Conservation (phyloP, 1,140 invertebrate species). For the Lepidurus arcticus region DNA sequence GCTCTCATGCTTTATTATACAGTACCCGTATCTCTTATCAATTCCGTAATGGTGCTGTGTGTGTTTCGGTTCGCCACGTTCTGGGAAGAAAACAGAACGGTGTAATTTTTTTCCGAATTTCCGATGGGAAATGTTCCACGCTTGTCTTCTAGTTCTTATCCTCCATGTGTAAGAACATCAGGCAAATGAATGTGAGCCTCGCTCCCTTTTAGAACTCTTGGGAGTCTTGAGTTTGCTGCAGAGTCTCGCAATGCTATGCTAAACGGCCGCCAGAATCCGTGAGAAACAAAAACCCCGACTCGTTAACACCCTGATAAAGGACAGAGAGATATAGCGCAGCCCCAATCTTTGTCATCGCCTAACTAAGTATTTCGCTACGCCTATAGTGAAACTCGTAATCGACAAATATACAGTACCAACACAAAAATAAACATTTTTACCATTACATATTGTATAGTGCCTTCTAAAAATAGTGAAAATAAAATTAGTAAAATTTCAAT, state of each 20-base stretch:
- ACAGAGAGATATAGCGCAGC: background rate
- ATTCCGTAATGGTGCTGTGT: background rate
- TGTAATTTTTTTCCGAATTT: background rate
- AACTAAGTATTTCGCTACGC: background rate
- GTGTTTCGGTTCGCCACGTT: background rate
- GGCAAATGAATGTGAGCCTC: too few species aligned
- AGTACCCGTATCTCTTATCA: background rate
- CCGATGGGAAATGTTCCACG: constrained; percentile 1
- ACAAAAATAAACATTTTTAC: background rate
- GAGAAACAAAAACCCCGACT: background rate
- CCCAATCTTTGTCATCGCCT: background rate
- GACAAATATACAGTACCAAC: background rate
- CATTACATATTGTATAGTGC: too few species aligned
- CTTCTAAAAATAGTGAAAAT: too few species aligned
- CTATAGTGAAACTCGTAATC: background rate
- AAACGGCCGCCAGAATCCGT: constrained; percentile 17
- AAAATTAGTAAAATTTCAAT: too few species aligned
- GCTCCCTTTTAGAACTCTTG: too few species aligned
- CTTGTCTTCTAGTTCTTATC: background rate
- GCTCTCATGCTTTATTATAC: background rate
- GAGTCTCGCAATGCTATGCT: background rate
- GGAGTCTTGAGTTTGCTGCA: too few species aligned
- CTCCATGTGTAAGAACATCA: background rate
- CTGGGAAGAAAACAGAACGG: background rate
- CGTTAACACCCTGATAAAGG: constrained; percentile 15